These are phyloP conservation scores for Drosophila triauraria DNA, from an alignment of 1,140 invertebrate species.

Conservation along the genomic window DNA sequence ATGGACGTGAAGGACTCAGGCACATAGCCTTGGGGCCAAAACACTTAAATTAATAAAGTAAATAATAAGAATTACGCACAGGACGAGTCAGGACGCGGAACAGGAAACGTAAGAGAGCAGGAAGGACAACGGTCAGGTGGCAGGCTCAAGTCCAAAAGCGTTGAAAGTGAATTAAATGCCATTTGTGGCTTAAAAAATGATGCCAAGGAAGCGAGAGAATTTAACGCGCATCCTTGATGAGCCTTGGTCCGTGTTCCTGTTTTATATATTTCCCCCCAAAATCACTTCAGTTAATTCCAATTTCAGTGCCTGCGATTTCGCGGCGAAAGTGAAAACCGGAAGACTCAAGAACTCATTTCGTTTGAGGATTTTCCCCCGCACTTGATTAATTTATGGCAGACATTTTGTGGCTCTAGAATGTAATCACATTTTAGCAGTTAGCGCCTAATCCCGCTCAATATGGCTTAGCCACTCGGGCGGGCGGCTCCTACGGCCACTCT, in stretches of 20 bases:
- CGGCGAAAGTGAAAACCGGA: slow-evolving; percentile 20
- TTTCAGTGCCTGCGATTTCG: slow-evolving; percentile 7
- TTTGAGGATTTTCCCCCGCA: slow-evolving; percentile 31
- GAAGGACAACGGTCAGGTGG: slow-evolving; percentile 44
- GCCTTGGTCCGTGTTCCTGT: slow-evolving; percentile 10
- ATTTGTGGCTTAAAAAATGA: slow-evolving; percentile 73
- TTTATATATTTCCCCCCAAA: background rate
- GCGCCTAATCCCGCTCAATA: slow-evolving; percentile 78
- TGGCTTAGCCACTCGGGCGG: slow-evolving; percentile 54
- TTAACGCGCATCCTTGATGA: slow-evolving; percentile 20
- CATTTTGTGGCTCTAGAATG: slow-evolving; percentile 52
- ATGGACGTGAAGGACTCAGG: slow-evolving; percentile 23
- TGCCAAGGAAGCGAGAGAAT: slow-evolving; percentile 30
- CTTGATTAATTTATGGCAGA: slow-evolving; percentile 77
- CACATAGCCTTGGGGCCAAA: slow-evolving; percentile 56
- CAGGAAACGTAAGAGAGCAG: background rate
- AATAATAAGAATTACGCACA: slow-evolving; percentile 77
- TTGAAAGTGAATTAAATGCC: slow-evolving; percentile 80
- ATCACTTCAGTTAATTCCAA: slow-evolving; percentile 6
- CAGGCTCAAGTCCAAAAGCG: slow-evolving; percentile 32
- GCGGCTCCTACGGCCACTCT: slow-evolving; percentile 26
- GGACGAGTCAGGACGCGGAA: slow-evolving; percentile 8
- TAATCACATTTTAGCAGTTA: slow-evolving; percentile 74
- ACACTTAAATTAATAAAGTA: slow-evolving; percentile 84
- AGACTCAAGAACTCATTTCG: slow-evolving; percentile 13